These are phyloP conservation scores for Gymnoscopelus braueri DNA, from an alignment of 2,797 vertebrate genomes.

Conservation along the genomic window DNA sequence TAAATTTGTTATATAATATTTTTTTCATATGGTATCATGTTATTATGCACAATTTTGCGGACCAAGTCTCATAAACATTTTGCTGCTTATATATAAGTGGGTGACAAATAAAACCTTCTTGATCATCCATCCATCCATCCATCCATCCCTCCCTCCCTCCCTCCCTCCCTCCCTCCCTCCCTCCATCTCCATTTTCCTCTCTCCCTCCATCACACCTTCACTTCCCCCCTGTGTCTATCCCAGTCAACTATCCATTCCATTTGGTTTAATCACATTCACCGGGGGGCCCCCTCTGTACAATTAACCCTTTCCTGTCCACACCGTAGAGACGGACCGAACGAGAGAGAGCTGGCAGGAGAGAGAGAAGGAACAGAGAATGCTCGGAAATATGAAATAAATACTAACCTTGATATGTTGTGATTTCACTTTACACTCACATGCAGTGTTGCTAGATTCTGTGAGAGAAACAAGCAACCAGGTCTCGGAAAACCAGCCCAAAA, in stretches of 20 bases:
- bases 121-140: conserved; percentile 51
- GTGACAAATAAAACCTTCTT: conserved; percentile 23
- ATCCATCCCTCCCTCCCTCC: conserved; percentile 24
- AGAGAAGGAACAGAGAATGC: neutral
- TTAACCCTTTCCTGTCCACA: conserved; percentile 7
- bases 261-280: conserved; percentile 58
- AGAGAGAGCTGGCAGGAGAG: neutral
- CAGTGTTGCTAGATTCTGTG: no score
- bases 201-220: conserved; percentile 26
- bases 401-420: no score
- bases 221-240: neutral
- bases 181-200: conserved; percentile 22
- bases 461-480: no score
- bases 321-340: conserved; percentile 2
- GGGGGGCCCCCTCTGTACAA: neutral
- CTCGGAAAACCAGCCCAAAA: no score
- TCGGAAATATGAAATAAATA: no score
- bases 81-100: no score
- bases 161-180: conserved; percentile 27
- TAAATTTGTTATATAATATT: no score
- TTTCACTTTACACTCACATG: no score
- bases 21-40: no score
- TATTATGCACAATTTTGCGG: no score
- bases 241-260: conserved; percentile 40
- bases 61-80: no score